Conservation (phyloP, 2,113 vertebrate genomes). For the Heloderma charlesbogerti region DNA sequence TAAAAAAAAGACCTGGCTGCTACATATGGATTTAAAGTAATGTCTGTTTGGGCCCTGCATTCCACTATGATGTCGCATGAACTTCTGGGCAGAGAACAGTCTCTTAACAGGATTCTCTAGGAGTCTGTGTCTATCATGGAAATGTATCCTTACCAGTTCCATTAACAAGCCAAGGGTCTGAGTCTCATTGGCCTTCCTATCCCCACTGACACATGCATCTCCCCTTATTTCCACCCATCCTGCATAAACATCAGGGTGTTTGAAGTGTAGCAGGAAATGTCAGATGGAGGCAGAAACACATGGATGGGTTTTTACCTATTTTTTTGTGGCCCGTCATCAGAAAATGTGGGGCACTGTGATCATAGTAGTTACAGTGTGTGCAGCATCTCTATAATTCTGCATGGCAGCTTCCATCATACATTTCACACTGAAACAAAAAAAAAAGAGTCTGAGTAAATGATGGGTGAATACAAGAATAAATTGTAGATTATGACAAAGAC, state of each 20-base stretch:
- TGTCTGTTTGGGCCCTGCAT: not conserved
- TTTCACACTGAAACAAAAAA: slow-evolving; percentile 48
- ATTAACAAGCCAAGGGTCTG: not conserved
- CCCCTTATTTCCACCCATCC: not conserved
- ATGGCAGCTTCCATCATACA: slow-evolving; percentile 74
- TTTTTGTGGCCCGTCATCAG: slow-evolving; percentile 64
- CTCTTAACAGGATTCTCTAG: not conserved
- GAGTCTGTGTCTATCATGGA: not conserved
- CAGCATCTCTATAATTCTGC: slow-evolving; percentile 68
- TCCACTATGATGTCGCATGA: not conserved
- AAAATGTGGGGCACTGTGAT: slow-evolving; percentile 75
- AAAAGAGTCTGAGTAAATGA: slow-evolving; percentile 71
- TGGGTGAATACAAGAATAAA: slow-evolving; percentile 76
- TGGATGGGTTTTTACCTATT: slow-evolving; percentile 68
- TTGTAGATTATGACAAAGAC: slow-evolving; percentile 77
- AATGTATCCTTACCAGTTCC: not conserved
- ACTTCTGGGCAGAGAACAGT: not conserved
- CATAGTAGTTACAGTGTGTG: slow-evolving; percentile 68
- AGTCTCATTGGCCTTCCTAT: not conserved
- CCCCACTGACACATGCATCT: not conserved
- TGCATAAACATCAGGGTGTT: not conserved
- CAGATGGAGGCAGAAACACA: slow-evolving; percentile 72
- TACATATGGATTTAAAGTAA: too few species aligned
- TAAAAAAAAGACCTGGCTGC: too few species aligned
- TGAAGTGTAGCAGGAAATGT: slow-evolving; percentile 70